Conservation (phyloP, 2,888 invertebrate genomes). For the Dasysyrphus tricinctus region DNA sequence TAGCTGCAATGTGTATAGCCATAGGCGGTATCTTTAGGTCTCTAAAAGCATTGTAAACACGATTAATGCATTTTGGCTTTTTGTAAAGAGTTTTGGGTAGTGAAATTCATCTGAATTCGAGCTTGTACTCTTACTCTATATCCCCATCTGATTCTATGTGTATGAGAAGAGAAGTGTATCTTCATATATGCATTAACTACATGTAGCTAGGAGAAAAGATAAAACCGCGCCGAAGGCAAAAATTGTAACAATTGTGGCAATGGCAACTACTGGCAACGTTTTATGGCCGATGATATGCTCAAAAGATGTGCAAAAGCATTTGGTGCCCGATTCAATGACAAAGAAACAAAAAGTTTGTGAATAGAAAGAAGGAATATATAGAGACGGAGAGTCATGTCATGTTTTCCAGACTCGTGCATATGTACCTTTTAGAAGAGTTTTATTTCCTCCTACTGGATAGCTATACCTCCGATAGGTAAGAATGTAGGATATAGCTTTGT, state of each 20-base stretch:
- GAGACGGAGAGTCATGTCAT: constrained; percentile 66
- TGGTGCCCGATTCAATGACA: constrained; percentile 38
- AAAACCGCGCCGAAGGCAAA: constrained; percentile 36
- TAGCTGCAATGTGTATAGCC: constrained; percentile 34
- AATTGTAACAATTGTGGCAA: constrained; percentile 16
- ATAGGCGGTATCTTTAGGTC: constrained; percentile 65
- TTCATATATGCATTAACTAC: neutral
- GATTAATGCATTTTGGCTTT: constrained; percentile 70
- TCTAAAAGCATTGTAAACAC: constrained; percentile 72
- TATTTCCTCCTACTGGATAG: neutral
- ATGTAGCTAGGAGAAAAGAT: neutral
- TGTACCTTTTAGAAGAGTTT: constrained; percentile 7
- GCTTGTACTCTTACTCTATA: neutral
- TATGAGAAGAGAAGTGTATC: neutral
- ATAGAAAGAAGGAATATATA: neutral
- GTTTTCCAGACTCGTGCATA: constrained; percentile 50
- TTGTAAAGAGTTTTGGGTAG: neutral
- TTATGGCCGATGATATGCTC: constrained; percentile 31
- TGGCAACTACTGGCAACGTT: constrained; percentile 1
- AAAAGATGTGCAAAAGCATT: constrained; percentile 51
- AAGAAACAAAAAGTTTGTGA: constrained; percentile 11
- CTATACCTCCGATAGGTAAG: neutral
- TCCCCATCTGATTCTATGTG: neutral
- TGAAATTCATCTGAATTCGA: constrained; percentile 5
- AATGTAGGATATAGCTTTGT: neutral